phyloP scores from a whole-genome alignment of 2,113 vertebrate genomes.

The Vanacampus margaritifer region DNA sequence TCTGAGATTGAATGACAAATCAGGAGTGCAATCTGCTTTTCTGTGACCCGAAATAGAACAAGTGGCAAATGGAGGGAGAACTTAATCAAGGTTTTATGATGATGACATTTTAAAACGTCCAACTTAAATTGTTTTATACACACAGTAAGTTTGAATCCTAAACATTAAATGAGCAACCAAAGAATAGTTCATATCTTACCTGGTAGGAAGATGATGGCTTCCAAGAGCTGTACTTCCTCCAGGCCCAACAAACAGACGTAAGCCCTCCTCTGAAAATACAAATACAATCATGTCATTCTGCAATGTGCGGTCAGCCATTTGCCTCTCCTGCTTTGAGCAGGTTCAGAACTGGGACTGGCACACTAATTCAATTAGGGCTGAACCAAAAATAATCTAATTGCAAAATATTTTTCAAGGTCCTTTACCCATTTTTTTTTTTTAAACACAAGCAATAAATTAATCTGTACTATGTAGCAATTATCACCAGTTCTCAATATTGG shows the following conservation, averaged over 20 bases:
- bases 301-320: neutral
- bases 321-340: too few species aligned
- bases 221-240: slow-evolving; percentile 94
- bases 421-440: too few species aligned
- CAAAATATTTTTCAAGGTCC: too few species aligned
- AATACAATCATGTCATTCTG: slow-evolving; percentile 5
- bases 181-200: slow-evolving; percentile 66
- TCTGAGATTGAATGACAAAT: too few species aligned
- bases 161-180: neutral
- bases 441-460: too few species aligned
- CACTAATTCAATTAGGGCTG: too few species aligned
- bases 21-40: neutral
- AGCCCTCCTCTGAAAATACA: slow-evolving; percentile 87
- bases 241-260: slow-evolving; percentile 93
- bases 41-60: neutral
- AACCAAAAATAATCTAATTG: too few species aligned
- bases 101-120: neutral
- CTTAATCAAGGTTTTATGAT: neutral
- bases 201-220: slow-evolving; percentile 85
- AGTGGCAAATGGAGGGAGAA: neutral
- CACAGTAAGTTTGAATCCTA: neutral
- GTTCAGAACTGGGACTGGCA: too few species aligned
- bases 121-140: neutral
- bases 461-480: too few species aligned
- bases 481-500: too few species aligned